Evolutionary conservation across 2,888 invertebrate genomes (phyloP).

Genomic region (Dryadula phaetusa): DNA sequence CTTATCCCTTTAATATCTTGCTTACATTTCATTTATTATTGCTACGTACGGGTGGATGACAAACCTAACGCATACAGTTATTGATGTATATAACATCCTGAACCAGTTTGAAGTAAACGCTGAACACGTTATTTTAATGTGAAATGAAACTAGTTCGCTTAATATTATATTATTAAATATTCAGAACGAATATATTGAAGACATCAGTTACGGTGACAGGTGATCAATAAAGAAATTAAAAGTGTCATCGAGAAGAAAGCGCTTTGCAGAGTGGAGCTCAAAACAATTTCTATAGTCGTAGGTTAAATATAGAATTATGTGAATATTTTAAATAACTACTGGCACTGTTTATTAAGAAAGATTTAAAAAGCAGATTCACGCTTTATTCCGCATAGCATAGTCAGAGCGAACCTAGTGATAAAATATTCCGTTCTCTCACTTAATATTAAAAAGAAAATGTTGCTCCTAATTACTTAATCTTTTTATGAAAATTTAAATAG

Average conservation of each 20-base stretch:
- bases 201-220: constrained; percentile 17
- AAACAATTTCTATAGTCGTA: background rate
- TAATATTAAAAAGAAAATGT: too few species aligned
- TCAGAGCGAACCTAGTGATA: too few species aligned
- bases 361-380: too few species aligned
- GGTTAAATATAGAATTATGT: too few species aligned
- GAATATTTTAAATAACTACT: too few species aligned
- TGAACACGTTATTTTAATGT: constrained; percentile 22
- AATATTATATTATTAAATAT: constrained; percentile 12
- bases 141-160: constrained; percentile 11
- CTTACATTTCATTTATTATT: too few species aligned
- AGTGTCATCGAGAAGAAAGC: background rate
- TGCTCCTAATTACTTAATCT: too few species aligned
- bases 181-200: constrained; percentile 4
- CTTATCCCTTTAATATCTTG: too few species aligned
- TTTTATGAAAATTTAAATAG: too few species aligned
- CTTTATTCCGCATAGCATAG: too few species aligned
- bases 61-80: constrained; percentile 21
- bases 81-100: constrained; percentile 22
- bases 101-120: constrained; percentile 25
- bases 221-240: constrained; percentile 23
- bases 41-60: background rate
- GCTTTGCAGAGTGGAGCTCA: background rate
- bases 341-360: too few species aligned
- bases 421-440: too few species aligned